Evolutionary conservation across 2,888 invertebrate species (phyloP).

Genomic region (Drosophila neonasuta): DNA sequence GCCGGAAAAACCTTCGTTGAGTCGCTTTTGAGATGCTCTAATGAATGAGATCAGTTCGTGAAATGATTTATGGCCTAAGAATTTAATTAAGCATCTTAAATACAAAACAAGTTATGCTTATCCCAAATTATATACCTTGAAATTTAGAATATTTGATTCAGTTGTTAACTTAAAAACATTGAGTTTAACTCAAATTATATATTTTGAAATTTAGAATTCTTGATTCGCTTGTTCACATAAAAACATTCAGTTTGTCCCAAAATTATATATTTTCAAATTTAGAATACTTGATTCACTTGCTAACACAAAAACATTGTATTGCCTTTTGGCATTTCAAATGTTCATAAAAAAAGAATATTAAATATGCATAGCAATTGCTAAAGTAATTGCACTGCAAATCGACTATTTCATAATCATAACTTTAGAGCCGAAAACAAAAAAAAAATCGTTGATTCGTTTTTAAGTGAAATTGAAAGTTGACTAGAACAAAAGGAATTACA

Average conservation of each 20-base stretch:
- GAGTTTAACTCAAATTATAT: neutral
- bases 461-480: conserved; percentile 19
- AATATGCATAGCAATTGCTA: conserved; percentile 8
- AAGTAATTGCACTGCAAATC: neutral
- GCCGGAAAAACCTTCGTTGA: neutral
- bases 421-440: neutral
- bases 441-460: neutral
- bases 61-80: neutral
- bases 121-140: neutral
- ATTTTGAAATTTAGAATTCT: neutral
- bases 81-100: neutral
- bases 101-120: neutral
- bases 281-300: neutral
- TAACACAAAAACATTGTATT: neutral
- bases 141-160: neutral
- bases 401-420: neutral
- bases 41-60: neutral
- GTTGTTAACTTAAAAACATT: neutral
- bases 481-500: conserved; percentile 19
- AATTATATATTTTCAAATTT: neutral
- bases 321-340: conserved; percentile 24
- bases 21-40: conserved; percentile 4
- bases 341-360: conserved; percentile 25
- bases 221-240: neutral
- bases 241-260: neutral